Conservation (phyloP, 37 sponge, comb jelly and placozoan genomes). For the Crambe crambe region DNA sequence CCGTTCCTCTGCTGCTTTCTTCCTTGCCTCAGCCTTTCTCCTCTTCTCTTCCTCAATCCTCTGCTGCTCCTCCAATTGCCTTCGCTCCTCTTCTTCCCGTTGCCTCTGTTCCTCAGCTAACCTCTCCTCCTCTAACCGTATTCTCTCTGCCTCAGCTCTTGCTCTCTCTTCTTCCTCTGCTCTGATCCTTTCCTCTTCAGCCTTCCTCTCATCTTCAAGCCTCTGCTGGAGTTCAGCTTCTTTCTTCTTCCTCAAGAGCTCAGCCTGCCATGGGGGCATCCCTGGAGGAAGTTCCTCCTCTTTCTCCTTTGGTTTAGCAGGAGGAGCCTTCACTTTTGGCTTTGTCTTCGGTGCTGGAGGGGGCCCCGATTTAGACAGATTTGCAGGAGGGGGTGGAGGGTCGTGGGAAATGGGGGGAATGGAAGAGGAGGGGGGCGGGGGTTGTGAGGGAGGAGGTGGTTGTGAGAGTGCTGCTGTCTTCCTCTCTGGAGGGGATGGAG, state of each 20-base stretch:
- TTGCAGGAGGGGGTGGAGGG: constrained; percentile 2
- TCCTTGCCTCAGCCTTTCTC: constrained; percentile 12
- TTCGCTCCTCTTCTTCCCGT: neutral
- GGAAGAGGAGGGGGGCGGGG: neutral
- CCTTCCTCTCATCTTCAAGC: neutral
- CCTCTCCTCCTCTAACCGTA: neutral
- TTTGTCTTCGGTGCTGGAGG: constrained; percentile 49
- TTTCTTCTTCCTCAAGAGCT: constrained; percentile 22
- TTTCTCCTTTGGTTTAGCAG: constrained; percentile 31
- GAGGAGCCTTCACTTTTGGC: constrained; percentile 39
- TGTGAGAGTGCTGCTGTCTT: constrained; percentile 5
- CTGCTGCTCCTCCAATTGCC: neutral
- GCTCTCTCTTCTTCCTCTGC: constrained; percentile 4
- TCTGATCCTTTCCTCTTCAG: neutral
- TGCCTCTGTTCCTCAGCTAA: neutral
- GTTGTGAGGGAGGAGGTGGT: neutral
- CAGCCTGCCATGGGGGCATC: constrained; percentile 44
- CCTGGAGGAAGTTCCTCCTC: constrained; percentile 10
- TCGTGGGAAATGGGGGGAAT: neutral
- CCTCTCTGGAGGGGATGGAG: constrained; percentile 29
- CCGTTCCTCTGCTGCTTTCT: constrained; percentile 3
- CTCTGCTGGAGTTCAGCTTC: neutral
- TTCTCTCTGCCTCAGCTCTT: neutral
- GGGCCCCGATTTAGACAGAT: neutral
- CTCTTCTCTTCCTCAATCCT: constrained; percentile 10